Evolutionary conservation across 2,113 vertebrate species (phyloP).

Genomic region (Colius striatus): DNA sequence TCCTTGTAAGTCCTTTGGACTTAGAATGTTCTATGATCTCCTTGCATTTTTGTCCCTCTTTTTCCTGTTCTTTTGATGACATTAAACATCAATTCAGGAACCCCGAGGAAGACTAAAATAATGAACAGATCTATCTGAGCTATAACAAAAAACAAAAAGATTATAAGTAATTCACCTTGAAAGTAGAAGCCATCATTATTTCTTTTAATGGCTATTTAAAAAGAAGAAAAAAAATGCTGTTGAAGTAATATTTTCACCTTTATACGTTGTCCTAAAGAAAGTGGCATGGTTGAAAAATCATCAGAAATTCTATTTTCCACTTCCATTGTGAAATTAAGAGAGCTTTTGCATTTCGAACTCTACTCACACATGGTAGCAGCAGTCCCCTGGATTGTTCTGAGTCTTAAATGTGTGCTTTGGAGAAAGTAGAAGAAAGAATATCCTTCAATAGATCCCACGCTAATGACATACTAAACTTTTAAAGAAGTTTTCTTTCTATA

Average conservation of each 20-base stretch:
- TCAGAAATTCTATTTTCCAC: conserved; percentile 57
- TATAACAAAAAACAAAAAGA: conserved; percentile 60
- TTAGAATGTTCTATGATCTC: not conserved
- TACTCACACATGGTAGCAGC: conserved; percentile 16
- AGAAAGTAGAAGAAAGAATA: conserved; percentile 55
- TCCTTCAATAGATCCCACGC: conserved; percentile 17
- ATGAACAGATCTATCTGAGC: conserved; percentile 28
- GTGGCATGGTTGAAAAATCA: not conserved
- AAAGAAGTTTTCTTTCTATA: conserved; percentile 65
- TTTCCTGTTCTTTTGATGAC: conserved; percentile 2
- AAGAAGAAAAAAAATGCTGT: not conserved
- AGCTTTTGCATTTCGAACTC: conserved; percentile 56
- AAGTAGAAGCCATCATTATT: conserved; percentile 31
- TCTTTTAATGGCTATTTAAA: conserved; percentile 28
- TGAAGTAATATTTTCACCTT: conserved; percentile 51
- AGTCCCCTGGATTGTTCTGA: conserved; percentile 53
- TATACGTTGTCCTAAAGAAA: conserved; percentile 55
- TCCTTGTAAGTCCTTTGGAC: not conserved
- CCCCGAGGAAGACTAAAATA: conserved; percentile 50
- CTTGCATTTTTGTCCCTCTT: not conserved
- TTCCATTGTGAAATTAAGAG: conserved; percentile 62
- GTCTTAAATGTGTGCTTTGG: conserved; percentile 52
- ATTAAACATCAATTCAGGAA: not conserved
- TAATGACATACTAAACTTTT: conserved; percentile 62
- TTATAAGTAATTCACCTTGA: conserved; percentile 34